Base-by-base conservation (phyloP, 2,113 vertebrate genomes). In the Oncorhynchus mykiss region DNA sequence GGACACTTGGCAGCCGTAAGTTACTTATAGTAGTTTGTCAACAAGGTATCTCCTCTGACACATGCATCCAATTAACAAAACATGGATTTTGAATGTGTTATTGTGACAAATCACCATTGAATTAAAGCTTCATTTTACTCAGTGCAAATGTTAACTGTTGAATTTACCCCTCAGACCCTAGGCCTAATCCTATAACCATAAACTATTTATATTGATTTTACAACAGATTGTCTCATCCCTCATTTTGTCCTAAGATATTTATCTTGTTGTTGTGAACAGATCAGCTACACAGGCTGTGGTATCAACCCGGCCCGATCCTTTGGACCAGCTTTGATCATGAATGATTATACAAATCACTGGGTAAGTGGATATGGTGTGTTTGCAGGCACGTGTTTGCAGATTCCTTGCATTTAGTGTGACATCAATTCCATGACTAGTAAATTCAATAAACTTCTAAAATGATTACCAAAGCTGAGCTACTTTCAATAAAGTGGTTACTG, bases 231-330 rank as follows among this genome's bases (percentile, higher is more conserved):
- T 25, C 57, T 29, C 48, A 25, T 25, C 4, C 65, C 27, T 65
- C 62, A 60, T 45, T 48, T 66, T 31, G 27, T 67, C 27, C 4
- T 48, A 6, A 34, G 62, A 18, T n/a, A 74, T 64, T 59, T 9
- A 57, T 27, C 9, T 0, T 89, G 68, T 87, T 81, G 84, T 11
- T 45, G 3, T 62, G 20, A 71, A 18, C 82, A 96, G 95, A 95
- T 96, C 0, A 94, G 95, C 80, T 95, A 94, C 83, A 96, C 96
- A 0, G 96, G 96, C 49, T 96, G 94, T 5, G 88, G 95, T 1
- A 94, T 96, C 48, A 98, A 96, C 82, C 95, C 95, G 0, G 95
- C 95, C 24, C 88, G 92, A 27, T 96, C 95, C n/a, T 95, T 96
- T 0, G 95, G 94, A 34, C 94, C 94, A 0, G 94, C 95, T 0